Evolutionary conservation across 2,113 vertebrate species (phyloP).

Genomic region (Oenanthe oenanthe): DNA sequence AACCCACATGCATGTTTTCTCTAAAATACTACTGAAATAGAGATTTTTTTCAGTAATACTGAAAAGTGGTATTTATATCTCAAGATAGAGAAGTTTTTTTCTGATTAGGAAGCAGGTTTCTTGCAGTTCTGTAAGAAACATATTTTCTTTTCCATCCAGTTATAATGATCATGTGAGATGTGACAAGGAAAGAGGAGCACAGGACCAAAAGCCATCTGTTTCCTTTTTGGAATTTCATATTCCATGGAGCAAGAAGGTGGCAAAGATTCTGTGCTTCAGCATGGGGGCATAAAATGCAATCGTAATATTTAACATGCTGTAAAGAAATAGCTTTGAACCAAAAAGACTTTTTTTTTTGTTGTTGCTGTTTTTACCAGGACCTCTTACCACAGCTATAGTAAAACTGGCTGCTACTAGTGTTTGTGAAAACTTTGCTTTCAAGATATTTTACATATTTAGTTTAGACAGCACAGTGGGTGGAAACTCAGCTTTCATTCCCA

Average conservation of each 20-base stretch:
- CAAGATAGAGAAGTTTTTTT: conserved; percentile 7
- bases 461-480: neutral
- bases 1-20: neutral
- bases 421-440: conserved; percentile 14
- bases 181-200: conserved; percentile 55
- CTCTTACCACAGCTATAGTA: neutral
- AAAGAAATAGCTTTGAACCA: neutral
- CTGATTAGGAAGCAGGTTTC: conserved; percentile 33
- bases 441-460: neutral
- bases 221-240: conserved; percentile 30
- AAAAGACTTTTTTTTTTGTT: neutral
- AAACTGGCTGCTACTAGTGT: conserved; percentile 1
- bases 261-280: conserved; percentile 19
- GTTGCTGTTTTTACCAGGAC: neutral
- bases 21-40: neutral
- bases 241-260: conserved; percentile 1
- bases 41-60: neutral
- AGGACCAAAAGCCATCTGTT: conserved; percentile 69
- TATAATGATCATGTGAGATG: conserved; percentile 32
- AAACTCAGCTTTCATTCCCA: neutral
- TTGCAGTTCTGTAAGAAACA: conserved; percentile 36
- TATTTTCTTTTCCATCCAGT: conserved; percentile 50
- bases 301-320: neutral
- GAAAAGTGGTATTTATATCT: neutral
- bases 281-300: neutral